Base-by-base conservation (phyloP, 2,797 vertebrate species). In the Cygnus olor region DNA sequence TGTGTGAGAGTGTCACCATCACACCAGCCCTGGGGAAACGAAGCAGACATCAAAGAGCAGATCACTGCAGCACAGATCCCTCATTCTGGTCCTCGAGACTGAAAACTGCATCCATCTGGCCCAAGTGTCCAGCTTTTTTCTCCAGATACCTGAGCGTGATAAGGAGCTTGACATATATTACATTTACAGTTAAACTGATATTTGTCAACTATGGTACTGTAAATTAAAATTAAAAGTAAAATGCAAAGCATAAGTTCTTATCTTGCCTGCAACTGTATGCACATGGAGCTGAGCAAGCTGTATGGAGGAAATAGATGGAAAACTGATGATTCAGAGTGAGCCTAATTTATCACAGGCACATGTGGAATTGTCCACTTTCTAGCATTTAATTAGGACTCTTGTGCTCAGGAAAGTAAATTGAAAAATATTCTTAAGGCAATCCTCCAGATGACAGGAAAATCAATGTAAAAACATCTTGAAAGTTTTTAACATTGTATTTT, bases 121-220 rank as follows among this genome's bases (percentile, higher is more conserved):
- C 34, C 34, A 66, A 18, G 17, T 4, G 36, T 22, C 34, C 57
- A 56, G 34, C 24, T 79, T 66, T 80, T 51, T 85, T n/a, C 36
- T 44, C 22, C 2, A 5, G 21, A 13, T 60, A 51, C 18, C 25
- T 4, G 36, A 36, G 22, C 11, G 10, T 42, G 30, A n/a, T n/a
- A 76, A 61, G 15, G 32, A 76, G 40, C 64, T 73, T 53, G 16
- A 49, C 57, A 17, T 5, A 9, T 38, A 70, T 60, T 8, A 20
- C 20, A 45, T 15, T 18, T 20, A 20, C 6, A 36, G 57, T 66
- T 83, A 44, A 12, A 58, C 5, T 57, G 21, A 12, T 9, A 76
- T 9, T 70, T 42, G 22, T 56, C 0, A 0, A 51, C 51, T 56
- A 72, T 1, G 2, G 7, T 25, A 80, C 40, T 2, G 2, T 63